Percentiles rank a stretch among this genome's conserved stretches.
Conservation (phyloP, 1,140 invertebrate genomes). For the Macrostomum lignano region DNA sequence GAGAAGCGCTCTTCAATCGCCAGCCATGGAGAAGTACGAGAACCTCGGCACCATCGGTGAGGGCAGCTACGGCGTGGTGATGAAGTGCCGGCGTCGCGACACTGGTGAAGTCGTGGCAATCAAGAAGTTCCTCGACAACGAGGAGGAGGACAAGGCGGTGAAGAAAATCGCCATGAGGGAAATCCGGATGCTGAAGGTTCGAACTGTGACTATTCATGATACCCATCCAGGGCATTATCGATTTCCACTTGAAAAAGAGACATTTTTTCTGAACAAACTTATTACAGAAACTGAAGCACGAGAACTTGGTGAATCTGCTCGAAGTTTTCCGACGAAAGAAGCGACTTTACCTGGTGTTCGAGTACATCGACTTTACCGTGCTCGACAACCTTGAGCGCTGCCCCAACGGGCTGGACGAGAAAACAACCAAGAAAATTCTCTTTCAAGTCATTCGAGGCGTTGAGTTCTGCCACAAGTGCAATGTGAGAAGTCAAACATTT, state of each 20-base stretch:
- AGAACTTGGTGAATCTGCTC: slow-evolving; percentile 57
- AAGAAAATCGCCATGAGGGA: background rate
- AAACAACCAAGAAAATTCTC: slow-evolving; percentile 39
- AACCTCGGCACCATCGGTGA: slow-evolving; percentile 79
- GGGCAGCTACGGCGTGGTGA: slow-evolving; percentile 89
- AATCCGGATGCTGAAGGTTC: slow-evolving; percentile 1
- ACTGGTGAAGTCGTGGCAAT: slow-evolving; percentile 82
- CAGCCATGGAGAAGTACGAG: slow-evolving; percentile 96
- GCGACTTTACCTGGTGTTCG: slow-evolving; percentile 56
- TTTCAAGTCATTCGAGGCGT: slow-evolving; percentile 52
- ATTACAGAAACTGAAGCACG: slow-evolving; percentile 59
- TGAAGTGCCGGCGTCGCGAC: slow-evolving; percentile 83
- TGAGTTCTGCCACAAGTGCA: slow-evolving; percentile 53
- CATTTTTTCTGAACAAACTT: slow-evolving; percentile 17
- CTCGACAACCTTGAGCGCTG: slow-evolving; percentile 47
- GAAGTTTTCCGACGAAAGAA: slow-evolving; percentile 54
- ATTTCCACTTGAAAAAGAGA: background rate
- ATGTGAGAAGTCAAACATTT: slow-evolving; percentile 34
- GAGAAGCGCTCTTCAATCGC: too few species aligned
- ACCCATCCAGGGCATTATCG: background rate
- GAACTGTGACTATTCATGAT: background rate
- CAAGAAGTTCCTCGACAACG: slow-evolving; percentile 92
- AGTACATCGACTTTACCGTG: slow-evolving; percentile 55
- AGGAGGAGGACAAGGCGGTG: slow-evolving; percentile 22
- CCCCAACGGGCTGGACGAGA: slow-evolving; percentile 39